A percentile compares a stretch with the other conserved stretches of the same genome.
Evolutionary conservation across 2,797 vertebrate species (phyloP).

Genomic region (Eospalax fontanierii): DNA sequence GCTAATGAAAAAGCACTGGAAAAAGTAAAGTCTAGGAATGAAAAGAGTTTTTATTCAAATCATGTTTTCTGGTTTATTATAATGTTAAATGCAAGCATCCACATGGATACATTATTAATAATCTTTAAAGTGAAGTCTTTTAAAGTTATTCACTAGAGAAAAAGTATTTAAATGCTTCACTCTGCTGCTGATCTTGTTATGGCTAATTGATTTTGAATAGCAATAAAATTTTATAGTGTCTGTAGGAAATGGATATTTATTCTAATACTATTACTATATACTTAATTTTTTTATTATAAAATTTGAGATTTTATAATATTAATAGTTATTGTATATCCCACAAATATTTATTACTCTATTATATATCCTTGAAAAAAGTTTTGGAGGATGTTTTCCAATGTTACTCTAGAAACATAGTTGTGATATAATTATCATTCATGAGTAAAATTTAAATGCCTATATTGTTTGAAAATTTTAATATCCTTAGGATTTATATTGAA

Average conservation of each 20-base stretch:
- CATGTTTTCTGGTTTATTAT: slow-evolving; percentile 67
- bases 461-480: slow-evolving; percentile 41
- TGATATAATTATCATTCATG: slow-evolving; percentile 33
- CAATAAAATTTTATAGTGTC: slow-evolving; percentile 39
- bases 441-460: neutral
- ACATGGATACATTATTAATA: slow-evolving; percentile 74
- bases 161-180: slow-evolving; percentile 62
- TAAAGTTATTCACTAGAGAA: slow-evolving; percentile 74
- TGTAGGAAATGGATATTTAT: slow-evolving; percentile 22
- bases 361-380: slow-evolving; percentile 52
- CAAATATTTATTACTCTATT: slow-evolving; percentile 43
- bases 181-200: neutral
- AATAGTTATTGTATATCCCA: neutral
- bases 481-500: neutral
- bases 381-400: neutral
- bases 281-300: neutral
- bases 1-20: slow-evolving; percentile 37
- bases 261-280: slow-evolving; percentile 30
- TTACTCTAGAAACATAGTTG: slow-evolving; percentile 34
- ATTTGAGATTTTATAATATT: neutral
- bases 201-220: neutral
- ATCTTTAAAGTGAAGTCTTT: slow-evolving; percentile 60
- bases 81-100: slow-evolving; percentile 75
- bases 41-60: slow-evolving; percentile 80
- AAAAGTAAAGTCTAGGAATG: slow-evolving; percentile 55